phyloP scores from a whole-genome alignment of 1,140 invertebrate species.

The Drosophila kohkoa region DNA sequence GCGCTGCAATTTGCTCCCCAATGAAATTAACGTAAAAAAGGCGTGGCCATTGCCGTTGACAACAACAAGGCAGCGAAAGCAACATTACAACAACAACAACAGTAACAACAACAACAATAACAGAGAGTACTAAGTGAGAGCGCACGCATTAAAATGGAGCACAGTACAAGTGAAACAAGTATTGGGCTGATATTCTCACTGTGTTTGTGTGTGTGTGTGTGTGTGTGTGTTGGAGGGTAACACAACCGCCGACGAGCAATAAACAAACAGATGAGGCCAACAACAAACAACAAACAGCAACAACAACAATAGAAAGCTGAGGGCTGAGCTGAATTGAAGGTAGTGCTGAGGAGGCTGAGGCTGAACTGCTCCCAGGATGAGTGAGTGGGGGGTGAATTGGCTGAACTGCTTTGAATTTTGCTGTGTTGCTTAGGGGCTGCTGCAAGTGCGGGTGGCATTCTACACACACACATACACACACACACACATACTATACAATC shows the following conservation, averaged over 20 bases:
- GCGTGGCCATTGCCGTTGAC: slow-evolving; percentile 71
- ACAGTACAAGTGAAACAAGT: slow-evolving; percentile 2
- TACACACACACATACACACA: too few species aligned
- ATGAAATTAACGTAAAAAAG: slow-evolving; percentile 82
- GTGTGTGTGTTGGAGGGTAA: slow-evolving; percentile 4
- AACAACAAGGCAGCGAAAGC: slow-evolving; percentile 58
- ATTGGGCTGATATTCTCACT: slow-evolving; percentile 2
- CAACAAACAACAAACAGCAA: slow-evolving; percentile 42
- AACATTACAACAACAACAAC: slow-evolving; percentile 42
- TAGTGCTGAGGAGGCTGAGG: not conserved
- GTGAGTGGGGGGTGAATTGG: not conserved
- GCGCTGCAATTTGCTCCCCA: slow-evolving; percentile 50
- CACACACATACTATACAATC: too few species aligned
- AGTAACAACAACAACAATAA: slow-evolving; percentile 44
- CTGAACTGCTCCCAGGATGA: not conserved
- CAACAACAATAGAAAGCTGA: not conserved
- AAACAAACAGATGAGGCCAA: slow-evolving; percentile 66
- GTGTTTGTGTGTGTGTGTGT: slow-evolving; percentile 1
- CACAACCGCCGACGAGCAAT: slow-evolving; percentile 64
- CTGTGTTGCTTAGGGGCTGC: slow-evolving; percentile 15
- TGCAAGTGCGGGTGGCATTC: not conserved
- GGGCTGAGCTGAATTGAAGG: not conserved
- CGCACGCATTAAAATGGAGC: slow-evolving; percentile 36
- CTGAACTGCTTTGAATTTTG: slow-evolving; percentile 5
- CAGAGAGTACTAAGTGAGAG: slow-evolving; percentile 22